A percentile compares a stretch with the other conserved stretches of the same genome.
Conservation (phyloP, 1,140 invertebrate genomes). For the Eupristina koningsbergeri region DNA sequence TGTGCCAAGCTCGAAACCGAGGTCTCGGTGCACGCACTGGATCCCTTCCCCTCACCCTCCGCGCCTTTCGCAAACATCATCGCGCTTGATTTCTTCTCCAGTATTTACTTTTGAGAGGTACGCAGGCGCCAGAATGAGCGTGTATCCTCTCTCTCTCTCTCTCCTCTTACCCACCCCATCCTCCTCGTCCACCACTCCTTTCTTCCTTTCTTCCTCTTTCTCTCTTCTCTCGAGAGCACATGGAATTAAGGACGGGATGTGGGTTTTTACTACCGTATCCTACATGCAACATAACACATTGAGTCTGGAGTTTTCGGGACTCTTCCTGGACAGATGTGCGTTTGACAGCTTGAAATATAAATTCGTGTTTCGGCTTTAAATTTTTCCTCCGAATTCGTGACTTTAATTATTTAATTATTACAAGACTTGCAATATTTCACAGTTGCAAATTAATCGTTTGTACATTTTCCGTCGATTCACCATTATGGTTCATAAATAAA, state of each 20-base stretch:
- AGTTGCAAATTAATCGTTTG: no score
- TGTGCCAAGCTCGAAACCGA: not conserved
- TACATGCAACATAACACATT: conserved; percentile 7
- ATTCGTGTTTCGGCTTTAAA: no score
- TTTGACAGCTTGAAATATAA: no score
- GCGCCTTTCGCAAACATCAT: not conserved
- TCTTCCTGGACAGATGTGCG: no score
- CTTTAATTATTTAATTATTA: no score
- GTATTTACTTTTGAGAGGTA: not conserved
- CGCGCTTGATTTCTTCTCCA: not conserved
- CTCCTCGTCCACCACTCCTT: not conserved
- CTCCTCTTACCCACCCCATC: not conserved
- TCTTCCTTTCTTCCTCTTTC: not conserved
- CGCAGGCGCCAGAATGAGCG: no score
- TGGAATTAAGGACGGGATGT: conserved; percentile 23
- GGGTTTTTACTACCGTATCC: conserved; percentile 1
- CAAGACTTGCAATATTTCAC: no score
- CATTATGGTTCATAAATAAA: no score
- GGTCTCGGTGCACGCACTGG: not conserved
- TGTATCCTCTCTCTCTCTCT: conserved; percentile 5
- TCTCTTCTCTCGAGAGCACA: not conserved
- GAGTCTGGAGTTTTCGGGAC: not conserved
- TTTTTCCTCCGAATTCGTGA: no score
- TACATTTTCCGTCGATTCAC: no score
- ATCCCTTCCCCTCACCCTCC: not conserved